Base-by-base conservation (phyloP, 2,797 vertebrate species). In the Halcyon badia region DNA sequence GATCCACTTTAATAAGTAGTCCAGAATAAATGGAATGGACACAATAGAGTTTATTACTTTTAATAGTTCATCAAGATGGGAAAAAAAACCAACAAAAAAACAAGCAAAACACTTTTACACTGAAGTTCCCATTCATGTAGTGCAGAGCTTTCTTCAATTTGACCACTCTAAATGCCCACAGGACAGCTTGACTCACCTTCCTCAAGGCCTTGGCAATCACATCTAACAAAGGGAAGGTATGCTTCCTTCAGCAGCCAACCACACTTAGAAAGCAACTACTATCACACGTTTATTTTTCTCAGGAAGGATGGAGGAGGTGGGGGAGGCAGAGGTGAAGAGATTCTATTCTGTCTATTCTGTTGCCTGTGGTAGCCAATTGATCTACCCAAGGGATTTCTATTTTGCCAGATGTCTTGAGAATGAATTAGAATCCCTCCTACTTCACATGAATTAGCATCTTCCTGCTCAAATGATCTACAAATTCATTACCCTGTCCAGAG, bases 401-500 rank as follows among this genome's bases (percentile, higher is more conserved):
- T 94, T 72, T 90, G 54, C 85, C 91, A 96, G 93, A 94, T 86
- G 83, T 76, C 87, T 86, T 58, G 24, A 88, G 46, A 96, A 86
- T 95, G 31, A 94, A 96, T 94, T 96, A 95, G 46, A 83, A 93
- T 39, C 33, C 44, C 52, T 95, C 21, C 21, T 94, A 95, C 90
- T 78, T 94, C 85, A 88, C n/a, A 31, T 76, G 65, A 96, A 96
- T 93, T 97, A 91, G 72, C 76, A 86, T 79, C 69, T 88, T 90
- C 91, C 93, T 94, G 77, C 49, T 94, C 65, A 96, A 46, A 94
- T 70, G 61, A 90, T 68, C 72, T 81, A 62, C 90, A 93, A 95
- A 96, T 97, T 96, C 90, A 96, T 96, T 94, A 96, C 11, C 21
- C 37, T 90, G 83, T 88, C 72, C 93, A 95, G 72, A 91, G 76